Percentiles rank a stretch among this genome's conserved stretches.
These are phyloP conservation scores for Fulica atra DNA, from an alignment of 2,113 vertebrate species.

Conservation along the genomic window DNA sequence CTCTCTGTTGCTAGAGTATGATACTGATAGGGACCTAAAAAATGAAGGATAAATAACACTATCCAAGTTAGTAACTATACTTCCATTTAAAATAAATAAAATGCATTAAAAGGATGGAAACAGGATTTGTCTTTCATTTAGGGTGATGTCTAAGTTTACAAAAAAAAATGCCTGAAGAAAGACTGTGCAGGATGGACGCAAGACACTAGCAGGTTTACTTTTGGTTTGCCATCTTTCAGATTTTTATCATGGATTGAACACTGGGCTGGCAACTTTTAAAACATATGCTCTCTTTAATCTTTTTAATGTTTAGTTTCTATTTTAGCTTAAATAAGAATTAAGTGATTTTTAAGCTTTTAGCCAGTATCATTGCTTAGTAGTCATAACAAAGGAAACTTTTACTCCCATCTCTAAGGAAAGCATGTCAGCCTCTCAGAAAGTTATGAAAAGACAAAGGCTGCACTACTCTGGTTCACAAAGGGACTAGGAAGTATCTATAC, in stretches of 20 bases:
- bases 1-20: not conserved
- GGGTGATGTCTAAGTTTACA: not conserved
- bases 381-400: not conserved
- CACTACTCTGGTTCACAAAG: not conserved
- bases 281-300: not conserved
- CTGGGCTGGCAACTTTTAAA: not conserved
- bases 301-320: not conserved
- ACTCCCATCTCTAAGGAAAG: not conserved
- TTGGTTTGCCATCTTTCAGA: not conserved
- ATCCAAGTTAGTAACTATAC: not conserved
- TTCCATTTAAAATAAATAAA: not conserved
- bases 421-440: not conserved
- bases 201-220: not conserved
- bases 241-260: not conserved
- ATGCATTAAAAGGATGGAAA: not conserved
- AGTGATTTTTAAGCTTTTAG: not conserved
- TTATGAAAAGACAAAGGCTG: not conserved
- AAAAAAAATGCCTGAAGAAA: not conserved
- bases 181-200: not conserved
- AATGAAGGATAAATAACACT: not conserved
- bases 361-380: not conserved
- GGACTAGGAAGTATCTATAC: not conserved
- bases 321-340: not conserved
- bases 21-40: not conserved
- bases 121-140: not conserved